phyloP scores from a whole-genome alignment of 2,113 vertebrate species.

The Phrynocephalus versicolor region DNA sequence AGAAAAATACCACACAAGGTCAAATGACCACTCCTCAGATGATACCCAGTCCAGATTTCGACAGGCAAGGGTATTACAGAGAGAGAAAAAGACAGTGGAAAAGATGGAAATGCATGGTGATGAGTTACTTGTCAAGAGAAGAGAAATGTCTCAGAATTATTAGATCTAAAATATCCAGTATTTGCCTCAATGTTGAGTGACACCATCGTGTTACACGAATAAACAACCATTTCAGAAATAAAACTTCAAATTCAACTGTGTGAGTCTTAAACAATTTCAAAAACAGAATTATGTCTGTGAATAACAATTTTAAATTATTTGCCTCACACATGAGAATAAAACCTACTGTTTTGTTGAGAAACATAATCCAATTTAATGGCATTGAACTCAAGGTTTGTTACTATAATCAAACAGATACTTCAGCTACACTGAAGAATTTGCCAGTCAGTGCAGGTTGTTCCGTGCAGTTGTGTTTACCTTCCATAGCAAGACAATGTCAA shows the following conservation, averaged over 20 bases:
- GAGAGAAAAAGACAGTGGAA: not conserved
- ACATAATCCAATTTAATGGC: not conserved
- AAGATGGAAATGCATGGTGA: rapidly evolving
- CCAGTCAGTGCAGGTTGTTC: not conserved
- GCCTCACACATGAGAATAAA: not conserved
- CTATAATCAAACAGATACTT: not conserved
- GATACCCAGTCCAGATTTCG: rapidly evolving
- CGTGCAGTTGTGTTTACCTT: no score
- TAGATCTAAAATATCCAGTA: not conserved
- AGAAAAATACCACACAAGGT: constrained; percentile 49
- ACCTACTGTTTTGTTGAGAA: not conserved
- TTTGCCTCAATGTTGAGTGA: not conserved
- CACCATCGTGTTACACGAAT: rapidly evolving
- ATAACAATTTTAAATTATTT: no score
- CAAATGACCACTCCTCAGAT: not conserved
- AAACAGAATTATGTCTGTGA: rapidly evolving
- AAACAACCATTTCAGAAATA: rapidly evolving
- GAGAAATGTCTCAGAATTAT: not conserved
- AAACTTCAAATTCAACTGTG: not conserved
- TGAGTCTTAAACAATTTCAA: not conserved
- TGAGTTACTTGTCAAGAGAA: not conserved
- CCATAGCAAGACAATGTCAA: not conserved
- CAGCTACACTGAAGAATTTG: not conserved
- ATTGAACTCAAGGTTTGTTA: not conserved
- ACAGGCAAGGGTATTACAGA: not conserved